These are phyloP conservation scores for Upupa epops DNA, from an alignment of 2,113 vertebrate species.

Conservation along the genomic window DNA sequence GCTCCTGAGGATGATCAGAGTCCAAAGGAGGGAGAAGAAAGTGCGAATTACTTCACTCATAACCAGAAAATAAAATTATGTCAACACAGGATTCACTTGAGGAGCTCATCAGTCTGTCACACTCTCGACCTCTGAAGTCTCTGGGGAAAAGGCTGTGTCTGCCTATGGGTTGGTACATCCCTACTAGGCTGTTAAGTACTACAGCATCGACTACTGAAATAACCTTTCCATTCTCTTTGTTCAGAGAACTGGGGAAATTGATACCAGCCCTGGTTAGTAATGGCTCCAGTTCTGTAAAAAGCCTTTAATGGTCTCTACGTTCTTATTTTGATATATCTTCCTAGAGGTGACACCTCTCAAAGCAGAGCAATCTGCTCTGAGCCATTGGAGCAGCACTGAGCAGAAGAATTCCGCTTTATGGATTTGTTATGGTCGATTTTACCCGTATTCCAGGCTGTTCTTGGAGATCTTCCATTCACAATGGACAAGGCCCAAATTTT, in stretches of 20 bases:
- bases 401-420: not conserved
- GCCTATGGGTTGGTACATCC: not conserved
- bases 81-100: not conserved
- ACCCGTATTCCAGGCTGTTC: not conserved
- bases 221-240: not conserved
- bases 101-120: not conserved
- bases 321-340: not conserved
- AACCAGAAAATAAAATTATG: not conserved
- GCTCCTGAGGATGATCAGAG: fast-evolving
- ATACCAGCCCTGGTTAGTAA: not conserved
- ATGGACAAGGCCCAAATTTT: not conserved
- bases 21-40: not conserved
- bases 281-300: not conserved
- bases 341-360: not conserved
- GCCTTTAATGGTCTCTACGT: not conserved
- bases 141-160: not conserved
- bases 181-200: fast-evolving
- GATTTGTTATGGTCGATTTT: not conserved
- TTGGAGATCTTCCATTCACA: not conserved
- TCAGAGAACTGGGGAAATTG: not conserved
- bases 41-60: not conserved
- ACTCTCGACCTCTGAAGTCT: not conserved
- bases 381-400: not conserved
- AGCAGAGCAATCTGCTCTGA: not conserved
- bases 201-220: not conserved